Evolutionary conservation across 2,888 invertebrate genomes (phyloP), one percentile per base, ranked within the genome.

Genomic region (Prosopocoilus inquinatus): DNA sequence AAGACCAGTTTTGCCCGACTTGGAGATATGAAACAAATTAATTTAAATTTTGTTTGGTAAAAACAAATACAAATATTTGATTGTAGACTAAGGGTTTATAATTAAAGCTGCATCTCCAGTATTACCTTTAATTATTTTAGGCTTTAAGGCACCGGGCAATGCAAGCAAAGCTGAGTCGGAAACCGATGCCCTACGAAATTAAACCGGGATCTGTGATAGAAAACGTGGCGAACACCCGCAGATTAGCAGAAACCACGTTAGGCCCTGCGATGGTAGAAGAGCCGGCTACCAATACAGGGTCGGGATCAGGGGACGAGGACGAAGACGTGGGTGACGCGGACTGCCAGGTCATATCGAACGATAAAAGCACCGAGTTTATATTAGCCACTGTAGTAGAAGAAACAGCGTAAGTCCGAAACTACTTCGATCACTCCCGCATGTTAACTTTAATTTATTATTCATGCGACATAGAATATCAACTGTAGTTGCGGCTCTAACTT

Each of bases 281-380:
- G 73, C 84, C 88, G 70, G 90, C 91, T 48, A 94, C 94, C 12
- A 94, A 94, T 74, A 94, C 94, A 7, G 94, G 92, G 9, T 92
- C 91, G 3, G 93, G 91, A 7, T 93, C 92, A 70, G 92, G 92
- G 72, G 93, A 92, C 69, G 91, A 92, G 60, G 91, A 91, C 62
- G 82, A 53, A 76, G 87, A 87, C 64, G 81, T 81, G 43, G 80
- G 76, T 0, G 87, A 87, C 53, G 71, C 70, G 32, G 88, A 88
- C 59, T 91, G 90, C 70, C 90, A 90, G 76, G 89, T 93, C 68
- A 93, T 94, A 73, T 90, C 90, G 43, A 94, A 94, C 77, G 92
- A 94, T 74, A 91, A 90, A 78, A 92, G 92, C 63, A 91, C 93
- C 1, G 94, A 94, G 72, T 92, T 94, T 74, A 93, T 94, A 79